Base-by-base conservation (phyloP, 2,113 vertebrate genomes). In the Anhinga rufa region DNA sequence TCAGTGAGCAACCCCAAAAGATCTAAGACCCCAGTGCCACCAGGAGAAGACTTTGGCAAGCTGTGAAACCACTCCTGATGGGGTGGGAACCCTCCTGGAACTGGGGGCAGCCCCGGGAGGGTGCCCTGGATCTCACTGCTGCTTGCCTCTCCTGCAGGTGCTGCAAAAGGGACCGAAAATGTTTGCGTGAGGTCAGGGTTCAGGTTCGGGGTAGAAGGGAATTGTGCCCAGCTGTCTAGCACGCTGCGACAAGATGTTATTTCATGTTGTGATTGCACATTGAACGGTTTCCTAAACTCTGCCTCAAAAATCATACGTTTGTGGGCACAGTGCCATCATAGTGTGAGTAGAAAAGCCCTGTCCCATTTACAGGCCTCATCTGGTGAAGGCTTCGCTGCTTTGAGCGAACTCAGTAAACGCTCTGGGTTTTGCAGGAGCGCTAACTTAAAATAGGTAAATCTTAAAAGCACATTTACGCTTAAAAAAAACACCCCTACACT, bases 221-320 rank as follows among this genome's bases (percentile, higher is more conserved):
- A 83, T 26, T 2, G 2, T 48, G 58, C 62, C 84, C 74, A 72
- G 79, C 82, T 82, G 81, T 17, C 65, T 49, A 34, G 58, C 64
- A 16, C 9, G 75, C 78, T 52, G 66, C 46, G 82, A 87, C 68
- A 89, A 88, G 89, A 79, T 66, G 66, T 88, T 90, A 26, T 62
- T 87, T 89, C 49, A 46, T 58, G 66, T 91, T 89, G 62, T 96
- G 94, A 90, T 76, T 90, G 83, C 78, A 77, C 74, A 9, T 12
- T 84, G 89, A 90, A 55, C 1, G 2, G 26, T 62, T 87, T 93
- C 75, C 62, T 89, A 90, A 96, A 95, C 60, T 85, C 54, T 9
- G 52, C 11, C 92, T 94, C 66, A 49, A 69, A 95, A 92, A 38
- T 48, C 44, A 7, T 61, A 14, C 5, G 0, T 75, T 90, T 71